Percentiles rank a stretch among this genome's conserved stretches.
phyloP scores from a whole-genome alignment of 2,797 vertebrate species.

The Sparus aurata region DNA sequence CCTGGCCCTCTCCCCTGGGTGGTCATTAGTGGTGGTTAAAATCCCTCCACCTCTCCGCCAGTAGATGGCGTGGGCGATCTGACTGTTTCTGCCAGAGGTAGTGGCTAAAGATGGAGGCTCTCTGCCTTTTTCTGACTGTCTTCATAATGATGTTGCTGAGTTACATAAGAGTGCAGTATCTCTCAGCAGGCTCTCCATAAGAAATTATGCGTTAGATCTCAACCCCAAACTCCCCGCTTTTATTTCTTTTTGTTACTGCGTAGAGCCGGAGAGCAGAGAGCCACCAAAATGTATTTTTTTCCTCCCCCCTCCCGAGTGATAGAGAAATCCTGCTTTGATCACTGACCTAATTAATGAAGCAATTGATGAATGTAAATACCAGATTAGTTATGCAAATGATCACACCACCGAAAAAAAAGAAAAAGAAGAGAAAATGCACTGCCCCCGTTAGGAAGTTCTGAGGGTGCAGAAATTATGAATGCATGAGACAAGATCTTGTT shows the following conservation, averaged over 20 bases:
- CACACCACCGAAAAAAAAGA: constrained; percentile 44
- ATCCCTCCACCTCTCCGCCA: constrained; percentile 68
- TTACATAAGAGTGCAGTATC: constrained; percentile 87
- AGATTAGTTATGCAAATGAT: constrained; percentile 85
- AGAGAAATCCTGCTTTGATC: constrained; percentile 82
- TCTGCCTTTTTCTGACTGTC: constrained; percentile 67
- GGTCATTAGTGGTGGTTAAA: constrained; percentile 74
- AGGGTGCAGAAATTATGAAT: constrained; percentile 73
- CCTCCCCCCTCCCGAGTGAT: constrained; percentile 51
- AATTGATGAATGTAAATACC: constrained; percentile 86
- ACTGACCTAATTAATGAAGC: constrained; percentile 86
- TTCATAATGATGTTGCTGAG: constrained; percentile 84
- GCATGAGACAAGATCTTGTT: constrained; percentile 76
- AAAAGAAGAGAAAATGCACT: constrained; percentile 53
- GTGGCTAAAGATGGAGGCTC: constrained; percentile 66
- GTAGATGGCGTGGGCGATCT: constrained; percentile 82
- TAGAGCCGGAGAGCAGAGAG: constrained; percentile 54
- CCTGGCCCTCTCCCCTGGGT: constrained; percentile 68
- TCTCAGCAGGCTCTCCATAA: constrained; percentile 78
- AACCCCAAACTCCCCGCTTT: constrained; percentile 64
- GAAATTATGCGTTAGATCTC: constrained; percentile 82
- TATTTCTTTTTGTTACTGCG: constrained; percentile 72
- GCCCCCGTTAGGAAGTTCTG: constrained; percentile 78
- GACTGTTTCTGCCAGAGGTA: constrained; percentile 51
- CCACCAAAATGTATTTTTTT: constrained; percentile 54